Conservation (phyloP, 2,888 invertebrate genomes). For the Cheilosia vulpina region DNA sequence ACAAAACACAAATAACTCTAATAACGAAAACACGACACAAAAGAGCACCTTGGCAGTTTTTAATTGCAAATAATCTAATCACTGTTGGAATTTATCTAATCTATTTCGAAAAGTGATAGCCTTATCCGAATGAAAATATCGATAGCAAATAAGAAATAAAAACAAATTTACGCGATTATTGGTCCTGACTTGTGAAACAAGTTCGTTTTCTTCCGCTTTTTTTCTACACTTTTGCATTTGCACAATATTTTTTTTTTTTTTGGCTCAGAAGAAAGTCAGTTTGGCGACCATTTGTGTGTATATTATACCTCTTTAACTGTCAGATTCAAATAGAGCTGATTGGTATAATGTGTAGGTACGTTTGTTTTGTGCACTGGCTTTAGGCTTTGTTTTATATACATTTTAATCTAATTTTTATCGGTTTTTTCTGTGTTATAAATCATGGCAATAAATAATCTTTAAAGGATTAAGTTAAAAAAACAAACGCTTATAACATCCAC, state of each 20-base stretch:
- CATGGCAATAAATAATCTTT: too few relatives aligned
- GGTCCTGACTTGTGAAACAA: constrained; percentile 36
- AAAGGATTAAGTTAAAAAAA: too few relatives aligned
- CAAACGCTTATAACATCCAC: too few relatives aligned
- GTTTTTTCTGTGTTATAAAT: too few relatives aligned
- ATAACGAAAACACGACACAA: constrained; percentile 12
- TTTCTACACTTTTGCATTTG: constrained; percentile 45
- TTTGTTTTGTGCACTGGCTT: constrained; percentile 25
- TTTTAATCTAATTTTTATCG: too few relatives aligned
- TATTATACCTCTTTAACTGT: constrained; percentile 41
- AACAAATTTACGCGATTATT: constrained; percentile 29
- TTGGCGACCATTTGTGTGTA: constrained; percentile 59
- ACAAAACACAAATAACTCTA: constrained; percentile 49
- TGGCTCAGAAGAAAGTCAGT: constrained; percentile 42
- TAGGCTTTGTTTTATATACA: constrained; percentile 4
- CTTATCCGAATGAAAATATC: constrained; percentile 23
- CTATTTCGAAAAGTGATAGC: constrained; percentile 31
- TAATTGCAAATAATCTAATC: constrained; percentile 61
- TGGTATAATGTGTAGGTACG: constrained; percentile 45
- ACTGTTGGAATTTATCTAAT: constrained; percentile 51
- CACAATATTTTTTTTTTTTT: constrained; percentile 39
- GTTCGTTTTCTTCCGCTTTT: constrained; percentile 43
- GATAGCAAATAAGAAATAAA: constrained; percentile 25
- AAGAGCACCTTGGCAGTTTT: not conserved
- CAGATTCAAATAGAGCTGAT: not conserved